Evolutionary conservation across 2,797 vertebrate genomes (phyloP).

Genomic region (Poecilia gillii): DNA sequence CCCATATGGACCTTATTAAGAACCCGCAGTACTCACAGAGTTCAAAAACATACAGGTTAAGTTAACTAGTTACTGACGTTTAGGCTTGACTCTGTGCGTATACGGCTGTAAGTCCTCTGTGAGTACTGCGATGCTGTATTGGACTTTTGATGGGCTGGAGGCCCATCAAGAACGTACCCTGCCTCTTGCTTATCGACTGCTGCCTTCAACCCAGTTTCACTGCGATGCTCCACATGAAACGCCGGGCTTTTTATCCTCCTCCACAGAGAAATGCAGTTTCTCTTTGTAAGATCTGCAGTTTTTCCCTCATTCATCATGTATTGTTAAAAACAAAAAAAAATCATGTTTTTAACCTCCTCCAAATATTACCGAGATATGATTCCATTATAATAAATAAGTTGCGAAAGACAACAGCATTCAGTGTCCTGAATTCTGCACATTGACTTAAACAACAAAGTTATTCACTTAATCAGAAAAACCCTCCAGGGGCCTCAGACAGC

Average conservation of each 20-base stretch:
- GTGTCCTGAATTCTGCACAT: background rate
- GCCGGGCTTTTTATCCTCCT: background rate
- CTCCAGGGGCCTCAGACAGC: slow-evolving; percentile 11
- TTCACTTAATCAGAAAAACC: slow-evolving; percentile 41
- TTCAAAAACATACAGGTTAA: background rate
- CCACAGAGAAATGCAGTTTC: background rate
- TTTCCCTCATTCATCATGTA: background rate
- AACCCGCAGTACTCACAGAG: background rate
- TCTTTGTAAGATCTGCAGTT: background rate
- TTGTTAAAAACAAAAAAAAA: background rate
- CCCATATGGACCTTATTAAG: background rate
- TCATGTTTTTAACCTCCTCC: background rate
- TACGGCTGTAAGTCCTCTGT: background rate
- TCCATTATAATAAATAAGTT: background rate
- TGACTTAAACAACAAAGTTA: slow-evolving; percentile 32
- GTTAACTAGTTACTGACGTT: background rate
- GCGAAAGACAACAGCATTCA: background rate
- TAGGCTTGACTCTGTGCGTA: background rate
- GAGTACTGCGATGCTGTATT: background rate
- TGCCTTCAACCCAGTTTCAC: background rate
- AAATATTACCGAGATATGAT: background rate
- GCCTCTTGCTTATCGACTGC: background rate
- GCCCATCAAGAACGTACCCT: background rate
- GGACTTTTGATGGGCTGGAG: background rate
- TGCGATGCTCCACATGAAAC: background rate